Percentiles rank a stretch among this genome's conserved stretches.
These are phyloP conservation scores for Chelidonichthys spinosus DNA, from an alignment of 2,797 vertebrate species.

Conservation along the genomic window DNA sequence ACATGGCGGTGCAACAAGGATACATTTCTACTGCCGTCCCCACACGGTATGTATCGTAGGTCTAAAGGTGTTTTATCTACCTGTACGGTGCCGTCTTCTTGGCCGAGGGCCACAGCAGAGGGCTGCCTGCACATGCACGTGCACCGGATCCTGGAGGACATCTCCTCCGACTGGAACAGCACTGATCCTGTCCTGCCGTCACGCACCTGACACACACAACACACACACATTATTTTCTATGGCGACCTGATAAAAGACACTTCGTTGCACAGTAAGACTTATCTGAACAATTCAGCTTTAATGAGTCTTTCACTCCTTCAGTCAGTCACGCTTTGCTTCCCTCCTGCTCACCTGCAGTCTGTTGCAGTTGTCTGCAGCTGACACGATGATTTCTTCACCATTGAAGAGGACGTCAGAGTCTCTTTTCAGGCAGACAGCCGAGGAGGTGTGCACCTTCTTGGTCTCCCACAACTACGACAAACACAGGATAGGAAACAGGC, in stretches of 20 bases:
- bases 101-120: slow-evolving; percentile 84
- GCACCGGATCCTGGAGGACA: slow-evolving; percentile 86
- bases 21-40: background rate
- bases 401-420: slow-evolving; percentile 90
- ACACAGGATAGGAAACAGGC: slow-evolving; percentile 6
- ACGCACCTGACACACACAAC: slow-evolving; percentile 83
- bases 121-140: slow-evolving; percentile 86
- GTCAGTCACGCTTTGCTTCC: background rate
- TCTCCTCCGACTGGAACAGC: slow-evolving; percentile 85
- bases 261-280: background rate
- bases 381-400: slow-evolving; percentile 83
- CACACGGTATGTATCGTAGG: background rate
- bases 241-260: background rate
- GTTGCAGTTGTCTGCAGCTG: slow-evolving; percentile 90
- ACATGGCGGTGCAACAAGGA: too few relatives aligned
- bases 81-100: slow-evolving; percentile 87
- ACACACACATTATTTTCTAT: slow-evolving; percentile 26
- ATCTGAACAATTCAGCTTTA: background rate
- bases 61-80: slow-evolving; percentile 64
- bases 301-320: background rate
- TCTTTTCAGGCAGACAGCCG: slow-evolving; percentile 89
- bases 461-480: slow-evolving; percentile 92
- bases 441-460: slow-evolving; percentile 91
- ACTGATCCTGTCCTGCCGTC: slow-evolving; percentile 83
- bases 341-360: slow-evolving; percentile 86